A percentile compares a stretch with the other conserved stretches of the same genome.
Evolutionary conservation across 2,113 vertebrate species (phyloP).

Genomic region (Pao palembangensis): DNA sequence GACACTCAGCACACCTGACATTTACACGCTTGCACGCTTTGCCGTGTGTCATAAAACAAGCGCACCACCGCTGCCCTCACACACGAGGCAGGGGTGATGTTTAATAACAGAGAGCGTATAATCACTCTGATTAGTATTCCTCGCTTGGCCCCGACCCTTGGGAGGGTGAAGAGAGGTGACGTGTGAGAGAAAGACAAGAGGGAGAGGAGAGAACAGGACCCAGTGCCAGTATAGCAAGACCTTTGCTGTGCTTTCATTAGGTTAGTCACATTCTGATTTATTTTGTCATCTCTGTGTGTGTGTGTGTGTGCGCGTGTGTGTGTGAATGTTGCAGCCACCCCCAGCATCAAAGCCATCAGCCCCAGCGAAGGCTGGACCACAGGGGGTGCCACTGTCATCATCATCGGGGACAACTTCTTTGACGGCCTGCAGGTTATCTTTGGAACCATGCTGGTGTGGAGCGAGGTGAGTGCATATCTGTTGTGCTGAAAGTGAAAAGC

Average conservation of each 20-base stretch:
- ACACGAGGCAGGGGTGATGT: constrained; percentile 94
- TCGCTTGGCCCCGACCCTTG: constrained; percentile 83
- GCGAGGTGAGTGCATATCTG: constrained; percentile 82
- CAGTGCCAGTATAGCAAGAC: constrained; percentile 57
- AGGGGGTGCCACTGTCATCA: constrained; percentile 95
- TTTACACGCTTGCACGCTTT: constrained; percentile 86
- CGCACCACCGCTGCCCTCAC: constrained; percentile 82
- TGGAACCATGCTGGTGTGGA: constrained; percentile 98
- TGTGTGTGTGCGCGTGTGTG: too few relatives aligned
- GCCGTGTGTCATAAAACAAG: constrained; percentile 95
- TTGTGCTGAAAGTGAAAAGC: background rate
- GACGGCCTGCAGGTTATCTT: constrained; percentile 98
- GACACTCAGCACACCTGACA: constrained; percentile 92
- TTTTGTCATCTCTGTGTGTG: constrained; percentile 15
- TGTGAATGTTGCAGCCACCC: constrained; percentile 71
- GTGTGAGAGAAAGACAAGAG: constrained; percentile 74
- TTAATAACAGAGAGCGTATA: constrained; percentile 97
- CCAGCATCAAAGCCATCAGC: constrained; percentile 99
- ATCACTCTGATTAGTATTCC: constrained; percentile 99
- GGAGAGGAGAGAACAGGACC: constrained; percentile 42
- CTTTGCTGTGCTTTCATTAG: constrained; percentile 40
- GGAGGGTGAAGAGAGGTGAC: constrained; percentile 78
- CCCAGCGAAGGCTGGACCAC: constrained; percentile 98
- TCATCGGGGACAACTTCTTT: constrained; percentile 99
- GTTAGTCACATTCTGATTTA: constrained; percentile 45